Percentiles rank a stretch among this genome's conserved stretches.
These are phyloP conservation scores for Virgularia gustaviana DNA, from an alignment of 92 coral and sea anemone species.

Conservation along the genomic window DNA sequence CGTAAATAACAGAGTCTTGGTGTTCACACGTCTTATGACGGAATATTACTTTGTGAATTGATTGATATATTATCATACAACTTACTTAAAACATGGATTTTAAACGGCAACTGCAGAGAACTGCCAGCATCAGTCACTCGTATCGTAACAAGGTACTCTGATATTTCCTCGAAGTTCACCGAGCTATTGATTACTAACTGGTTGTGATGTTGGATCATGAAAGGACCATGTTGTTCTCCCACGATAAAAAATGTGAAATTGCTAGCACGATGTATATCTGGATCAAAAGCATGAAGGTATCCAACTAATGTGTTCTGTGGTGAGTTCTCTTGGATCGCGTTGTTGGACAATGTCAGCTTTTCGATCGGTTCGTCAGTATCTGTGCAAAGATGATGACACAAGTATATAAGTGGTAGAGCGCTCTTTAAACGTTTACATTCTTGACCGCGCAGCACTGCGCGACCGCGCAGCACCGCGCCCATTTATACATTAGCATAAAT, in stretches of 20 bases:
- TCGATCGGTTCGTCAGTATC: slow-evolving; percentile 83
- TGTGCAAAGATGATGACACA: neutral
- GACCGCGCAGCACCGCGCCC: no score
- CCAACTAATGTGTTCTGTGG: slow-evolving; percentile 65
- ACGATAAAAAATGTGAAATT: slow-evolving; percentile 58
- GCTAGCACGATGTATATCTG: slow-evolving; percentile 56
- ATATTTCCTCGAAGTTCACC: slow-evolving; percentile 66
- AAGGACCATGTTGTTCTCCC: slow-evolving; percentile 58
- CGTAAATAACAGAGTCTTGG: neutral
- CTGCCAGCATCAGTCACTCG: slow-evolving; percentile 72
- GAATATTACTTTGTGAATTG: neutral
- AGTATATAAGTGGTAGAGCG: no score
- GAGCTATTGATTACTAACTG: slow-evolving; percentile 58
- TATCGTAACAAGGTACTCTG: slow-evolving; percentile 45
- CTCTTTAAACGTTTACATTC: no score
- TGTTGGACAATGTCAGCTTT: slow-evolving; percentile 62
- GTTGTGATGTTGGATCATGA: slow-evolving; percentile 56
- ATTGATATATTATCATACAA: neutral
- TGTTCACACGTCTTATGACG: neutral
- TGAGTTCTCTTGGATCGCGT: slow-evolving; percentile 64
- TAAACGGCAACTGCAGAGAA: slow-evolving; percentile 56
- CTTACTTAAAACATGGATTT: slow-evolving; percentile 67
- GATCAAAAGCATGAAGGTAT: slow-evolving; percentile 66
- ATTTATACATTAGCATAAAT: no score
- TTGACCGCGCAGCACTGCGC: no score